Evolutionary conservation across 2,888 invertebrate species (phyloP), one percentile per base, ranked within the genome.

Genomic region (Fragum whitleyi): DNA sequence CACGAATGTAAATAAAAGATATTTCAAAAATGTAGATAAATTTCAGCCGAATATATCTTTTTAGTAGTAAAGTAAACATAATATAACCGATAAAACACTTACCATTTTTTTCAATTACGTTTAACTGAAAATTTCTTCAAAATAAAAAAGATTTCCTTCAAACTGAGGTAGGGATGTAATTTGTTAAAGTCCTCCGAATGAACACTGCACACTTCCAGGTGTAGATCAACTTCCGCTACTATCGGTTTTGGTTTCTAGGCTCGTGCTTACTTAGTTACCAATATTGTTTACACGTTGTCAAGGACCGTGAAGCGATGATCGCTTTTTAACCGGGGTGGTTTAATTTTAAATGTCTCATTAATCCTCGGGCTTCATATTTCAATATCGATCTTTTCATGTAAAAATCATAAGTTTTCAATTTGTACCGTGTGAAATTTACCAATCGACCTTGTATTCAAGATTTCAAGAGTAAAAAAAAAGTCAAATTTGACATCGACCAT

Each of bases 221-320:
- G 19, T 9, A 47, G 19, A 47, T 47, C 47, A n/a, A 47, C 47
- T 47, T 47, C 47, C 47, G 47, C 47, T 47, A 47, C 47, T 14
- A 16, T 47, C 47, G 47, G 47, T 61, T 32, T 14, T 61, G 61
- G 61, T 61, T 19, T 29, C 61, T 32, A 61, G 32, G 61, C 32
- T 61, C 61, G 61, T 61, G 61, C 61, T 28, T 29, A 61, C 61
- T 61, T 61, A 61, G 61, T 61, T 61, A 61, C 61, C 61, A n/a
- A 61, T 61, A 61, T 32, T 61, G 61, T 61, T 61, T 61, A 61
- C 61, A 32, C n/a, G 61, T 61, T 32, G 61, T 32, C 32, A 61
- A 19, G 61, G 29, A n/a, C 32, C 32, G 28, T 3, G 16, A 32
- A 32, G 19, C 61, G 61, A 61, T 61, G 32, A 61, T 29, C 29